phyloP scores from a whole-genome alignment of 2,113 vertebrate species.

The Heteronetta atricapilla region DNA sequence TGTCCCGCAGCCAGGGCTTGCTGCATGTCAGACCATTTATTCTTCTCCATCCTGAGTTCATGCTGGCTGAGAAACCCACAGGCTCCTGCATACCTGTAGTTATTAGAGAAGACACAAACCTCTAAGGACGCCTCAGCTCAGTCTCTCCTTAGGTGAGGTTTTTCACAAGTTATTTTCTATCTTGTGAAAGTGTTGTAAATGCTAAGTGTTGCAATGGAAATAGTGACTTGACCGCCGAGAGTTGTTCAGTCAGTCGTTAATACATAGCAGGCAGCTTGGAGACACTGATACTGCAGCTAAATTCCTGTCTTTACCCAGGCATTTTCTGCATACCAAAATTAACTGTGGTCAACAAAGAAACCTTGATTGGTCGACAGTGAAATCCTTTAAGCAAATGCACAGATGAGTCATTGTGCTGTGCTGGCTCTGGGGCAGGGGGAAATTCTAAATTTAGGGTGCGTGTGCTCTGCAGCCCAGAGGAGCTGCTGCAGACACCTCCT shows the following conservation, averaged over 20 bases:
- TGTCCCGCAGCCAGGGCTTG: background rate
- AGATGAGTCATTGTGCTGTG: constrained; percentile 25
- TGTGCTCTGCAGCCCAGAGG: background rate
- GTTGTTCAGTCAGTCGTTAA: background rate
- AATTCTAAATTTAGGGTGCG: background rate
- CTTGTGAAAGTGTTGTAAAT: background rate
- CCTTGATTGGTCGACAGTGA: background rate
- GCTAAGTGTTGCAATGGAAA: background rate
- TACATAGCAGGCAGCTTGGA: background rate
- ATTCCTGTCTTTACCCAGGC: constrained; percentile 3
- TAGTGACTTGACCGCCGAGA: background rate
- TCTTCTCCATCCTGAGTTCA: background rate
- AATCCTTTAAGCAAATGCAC: constrained; percentile 32
- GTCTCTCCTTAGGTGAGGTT: background rate
- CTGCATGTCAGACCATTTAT: background rate
- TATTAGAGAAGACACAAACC: background rate
- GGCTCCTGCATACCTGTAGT: background rate
- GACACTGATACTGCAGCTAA: background rate
- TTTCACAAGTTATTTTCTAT: background rate
- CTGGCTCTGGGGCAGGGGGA: background rate
- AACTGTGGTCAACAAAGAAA: constrained; percentile 24
- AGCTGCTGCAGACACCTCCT: background rate
- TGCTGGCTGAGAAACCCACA: background rate
- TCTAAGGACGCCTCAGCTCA: background rate
- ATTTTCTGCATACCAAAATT: constrained; percentile 58